phyloP scores from a whole-genome alignment of 2,797 vertebrate genomes.

The Chiloscyllium punctatum region DNA sequence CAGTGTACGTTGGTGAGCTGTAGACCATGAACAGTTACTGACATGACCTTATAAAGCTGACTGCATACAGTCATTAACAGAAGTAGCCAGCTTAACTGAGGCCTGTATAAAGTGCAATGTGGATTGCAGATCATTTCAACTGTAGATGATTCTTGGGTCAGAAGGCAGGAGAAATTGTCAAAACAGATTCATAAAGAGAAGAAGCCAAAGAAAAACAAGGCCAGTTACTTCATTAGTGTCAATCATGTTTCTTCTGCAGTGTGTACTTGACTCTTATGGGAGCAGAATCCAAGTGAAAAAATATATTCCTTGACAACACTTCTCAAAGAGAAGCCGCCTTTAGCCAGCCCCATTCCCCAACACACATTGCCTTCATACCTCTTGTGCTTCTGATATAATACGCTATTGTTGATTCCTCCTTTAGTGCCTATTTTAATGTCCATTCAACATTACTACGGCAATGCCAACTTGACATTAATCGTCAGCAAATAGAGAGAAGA shows the following conservation, averaged over 20 bases:
- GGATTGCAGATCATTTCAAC: background rate
- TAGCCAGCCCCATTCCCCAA: too few species aligned
- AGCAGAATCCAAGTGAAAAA: background rate
- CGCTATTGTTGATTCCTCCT: background rate
- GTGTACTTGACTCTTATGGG: background rate
- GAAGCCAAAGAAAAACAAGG: background rate
- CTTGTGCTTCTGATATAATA: background rate
- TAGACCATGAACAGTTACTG: background rate
- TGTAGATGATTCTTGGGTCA: background rate
- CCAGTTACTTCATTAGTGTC: background rate
- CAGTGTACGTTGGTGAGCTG: background rate
- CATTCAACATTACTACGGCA: background rate
- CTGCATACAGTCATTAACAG: background rate
- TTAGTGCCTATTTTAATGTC: background rate
- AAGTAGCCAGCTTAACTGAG: background rate
- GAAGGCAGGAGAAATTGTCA: background rate
- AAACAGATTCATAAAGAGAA: background rate
- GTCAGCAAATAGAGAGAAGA: background rate
- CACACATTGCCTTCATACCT: background rate
- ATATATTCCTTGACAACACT: background rate
- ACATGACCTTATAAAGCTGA: background rate
- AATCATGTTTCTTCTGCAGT: background rate
- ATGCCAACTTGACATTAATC: background rate
- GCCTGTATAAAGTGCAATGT: background rate
- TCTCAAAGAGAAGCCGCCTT: background rate